phyloP scores from a whole-genome alignment of 92 coral and sea anemone species.

The Zoanthus gigantus region DNA sequence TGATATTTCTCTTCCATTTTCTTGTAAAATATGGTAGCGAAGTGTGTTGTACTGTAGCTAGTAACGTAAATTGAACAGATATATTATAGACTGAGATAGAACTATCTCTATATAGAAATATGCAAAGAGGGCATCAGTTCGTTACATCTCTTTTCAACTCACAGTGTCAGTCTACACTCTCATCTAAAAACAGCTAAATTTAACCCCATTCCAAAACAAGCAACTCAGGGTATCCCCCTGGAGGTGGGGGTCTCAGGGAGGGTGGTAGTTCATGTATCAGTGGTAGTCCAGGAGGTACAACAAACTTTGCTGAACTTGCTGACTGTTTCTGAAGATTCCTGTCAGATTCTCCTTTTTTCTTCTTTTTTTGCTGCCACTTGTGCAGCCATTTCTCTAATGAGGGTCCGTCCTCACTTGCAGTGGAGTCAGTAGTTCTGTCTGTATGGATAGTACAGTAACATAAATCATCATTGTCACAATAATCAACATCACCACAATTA shows the following conservation, averaged over 20 bases:
- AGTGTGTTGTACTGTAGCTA: too few species aligned
- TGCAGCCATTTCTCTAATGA: conserved; percentile 81
- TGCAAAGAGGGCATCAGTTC: too few species aligned
- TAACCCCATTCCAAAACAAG: conserved; percentile 90
- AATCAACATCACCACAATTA: too few species aligned
- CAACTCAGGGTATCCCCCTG: conserved; percentile 78
- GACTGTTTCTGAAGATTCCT: conserved; percentile 46
- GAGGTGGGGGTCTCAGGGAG: conserved; percentile 94
- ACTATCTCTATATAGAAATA: too few species aligned
- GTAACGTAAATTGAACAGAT: too few species aligned
- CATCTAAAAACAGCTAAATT: background rate
- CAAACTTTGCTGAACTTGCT: conserved; percentile 46
- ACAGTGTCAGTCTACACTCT: background rate
- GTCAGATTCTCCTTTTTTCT: conserved; percentile 39
- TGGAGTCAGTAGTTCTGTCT: too few species aligned
- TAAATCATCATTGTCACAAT: too few species aligned
- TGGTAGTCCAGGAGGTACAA: conserved; percentile 89
- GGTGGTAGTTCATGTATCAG: conserved; percentile 86
- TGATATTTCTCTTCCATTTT: too few species aligned
- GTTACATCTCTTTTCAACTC: background rate
- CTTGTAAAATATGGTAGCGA: too few species aligned
- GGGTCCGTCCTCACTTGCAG: conserved; percentile 54
- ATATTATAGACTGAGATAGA: too few species aligned
- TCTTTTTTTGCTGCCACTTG: conserved; percentile 79
- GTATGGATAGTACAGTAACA: too few species aligned